Percentiles rank a stretch among this genome's conserved stretches.
These are phyloP conservation scores for Scrobipalpa costella DNA, from an alignment of 2,888 invertebrate species.

Conservation along the genomic window DNA sequence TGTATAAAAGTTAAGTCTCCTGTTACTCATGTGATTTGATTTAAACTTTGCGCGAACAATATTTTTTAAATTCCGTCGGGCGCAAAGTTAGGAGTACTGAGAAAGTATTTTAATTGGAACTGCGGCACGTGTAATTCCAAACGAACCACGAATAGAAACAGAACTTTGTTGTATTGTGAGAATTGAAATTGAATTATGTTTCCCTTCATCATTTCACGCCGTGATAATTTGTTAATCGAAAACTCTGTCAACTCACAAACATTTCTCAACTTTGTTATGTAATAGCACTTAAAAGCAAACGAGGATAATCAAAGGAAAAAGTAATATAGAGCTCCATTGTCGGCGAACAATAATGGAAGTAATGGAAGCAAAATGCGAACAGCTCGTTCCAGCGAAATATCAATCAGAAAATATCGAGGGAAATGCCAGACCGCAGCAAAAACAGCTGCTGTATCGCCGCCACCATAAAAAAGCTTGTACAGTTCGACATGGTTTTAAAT, in stretches of 20 bases:
- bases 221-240: constrained; percentile 16
- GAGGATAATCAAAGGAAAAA: constrained; percentile 26
- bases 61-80: constrained; percentile 4
- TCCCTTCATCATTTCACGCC: not conserved
- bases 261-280: not conserved
- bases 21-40: constrained; percentile 12
- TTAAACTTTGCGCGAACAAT: constrained; percentile 14
- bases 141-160: constrained; percentile 7
- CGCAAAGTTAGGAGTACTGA: not conserved
- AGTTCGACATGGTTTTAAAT: too few species aligned
- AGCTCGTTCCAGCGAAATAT: constrained; percentile 29
- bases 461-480: constrained; percentile 6
- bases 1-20: not conserved
- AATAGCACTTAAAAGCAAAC: constrained; percentile 25
- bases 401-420: constrained; percentile 27
- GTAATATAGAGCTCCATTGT: constrained; percentile 32
- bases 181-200: constrained; percentile 12
- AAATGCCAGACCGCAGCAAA: constrained; percentile 10
- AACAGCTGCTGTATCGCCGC: not conserved
- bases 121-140: not conserved
- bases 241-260: constrained; percentile 1
- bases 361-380: constrained; percentile 30
- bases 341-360: constrained; percentile 25
- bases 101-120: constrained; percentile 17
- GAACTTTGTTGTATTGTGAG: not conserved